Percentiles rank a stretch among this genome's conserved stretches.
These are phyloP conservation scores for Macrostomum lignano DNA, from an alignment of 1,140 invertebrate genomes.

Conservation along the genomic window DNA sequence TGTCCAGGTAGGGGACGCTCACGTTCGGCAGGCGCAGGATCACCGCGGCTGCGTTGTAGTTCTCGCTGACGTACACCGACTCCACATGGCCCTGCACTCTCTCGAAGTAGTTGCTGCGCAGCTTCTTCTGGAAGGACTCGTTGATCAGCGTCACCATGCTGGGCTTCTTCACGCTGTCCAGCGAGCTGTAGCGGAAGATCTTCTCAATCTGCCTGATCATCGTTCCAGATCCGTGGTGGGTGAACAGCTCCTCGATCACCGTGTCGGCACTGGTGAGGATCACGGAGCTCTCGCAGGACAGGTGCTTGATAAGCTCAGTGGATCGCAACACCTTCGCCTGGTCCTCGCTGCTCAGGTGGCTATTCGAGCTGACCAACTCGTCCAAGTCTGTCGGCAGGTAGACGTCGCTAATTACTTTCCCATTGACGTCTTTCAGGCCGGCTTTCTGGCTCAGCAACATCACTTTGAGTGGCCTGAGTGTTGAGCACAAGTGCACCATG, in stretches of 20 bases:
- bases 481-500: too few species aligned
- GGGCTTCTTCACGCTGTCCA: slow-evolving; percentile 9
- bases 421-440: too few species aligned
- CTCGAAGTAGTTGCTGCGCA: slow-evolving; percentile 9
- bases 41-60: slow-evolving; percentile 10
- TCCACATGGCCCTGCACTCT: slow-evolving; percentile 9
- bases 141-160: slow-evolving; percentile 8
- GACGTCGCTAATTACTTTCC: too few species aligned
- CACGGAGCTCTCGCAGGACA: too few species aligned
- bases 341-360: too few species aligned
- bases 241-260: slow-evolving; percentile 12
- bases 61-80: slow-evolving; percentile 11
- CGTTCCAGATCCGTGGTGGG: slow-evolving; percentile 12
- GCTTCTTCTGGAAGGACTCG: slow-evolving; percentile 10
- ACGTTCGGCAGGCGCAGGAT: slow-evolving; percentile 7
- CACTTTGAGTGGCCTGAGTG: too few species aligned
- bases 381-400: too few species aligned
- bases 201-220: slow-evolving; percentile 11
- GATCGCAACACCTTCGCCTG: too few species aligned
- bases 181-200: slow-evolving; percentile 8
- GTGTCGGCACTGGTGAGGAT: slow-evolving; percentile 12
- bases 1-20: slow-evolving; percentile 11
- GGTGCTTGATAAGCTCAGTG: too few species aligned
- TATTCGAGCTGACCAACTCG: too few species aligned
- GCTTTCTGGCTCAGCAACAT: too few species aligned